phyloP scores from a whole-genome alignment of 2,888 invertebrate genomes.

The Eristalis arbustorum region DNA sequence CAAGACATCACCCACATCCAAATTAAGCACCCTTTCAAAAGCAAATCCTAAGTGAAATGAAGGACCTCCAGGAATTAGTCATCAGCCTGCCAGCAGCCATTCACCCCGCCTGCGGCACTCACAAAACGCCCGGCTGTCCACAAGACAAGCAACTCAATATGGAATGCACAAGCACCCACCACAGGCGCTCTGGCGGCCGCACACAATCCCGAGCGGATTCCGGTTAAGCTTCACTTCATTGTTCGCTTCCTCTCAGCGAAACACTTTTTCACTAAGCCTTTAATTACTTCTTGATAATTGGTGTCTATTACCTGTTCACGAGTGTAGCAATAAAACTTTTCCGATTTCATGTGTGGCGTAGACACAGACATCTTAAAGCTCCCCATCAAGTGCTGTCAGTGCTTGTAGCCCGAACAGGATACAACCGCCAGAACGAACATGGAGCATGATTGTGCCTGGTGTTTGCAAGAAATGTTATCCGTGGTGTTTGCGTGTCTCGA shows the following conservation, averaged over 20 bases:
- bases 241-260: not conserved
- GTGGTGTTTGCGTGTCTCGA: conserved; percentile 56
- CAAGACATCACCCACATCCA: too few relatives aligned
- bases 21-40: too few relatives aligned
- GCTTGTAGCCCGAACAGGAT: not conserved
- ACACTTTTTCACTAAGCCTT: not conserved
- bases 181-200: not conserved
- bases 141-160: not conserved
- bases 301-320: conserved; percentile 50
- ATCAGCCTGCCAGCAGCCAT: not conserved
- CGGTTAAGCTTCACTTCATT: not conserved
- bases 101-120: not conserved
- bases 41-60: too few relatives aligned
- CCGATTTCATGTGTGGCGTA: conserved; percentile 48
- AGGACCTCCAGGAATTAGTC: too few relatives aligned
- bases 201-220: not conserved
- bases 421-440: not conserved
- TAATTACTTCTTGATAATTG: conserved; percentile 60
- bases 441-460: conserved; percentile 55
- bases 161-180: too few relatives aligned
- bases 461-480: conserved; percentile 50
- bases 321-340: conserved; percentile 50
- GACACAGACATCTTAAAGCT: conserved; percentile 56
- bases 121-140: not conserved
- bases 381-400: conserved; percentile 28